Base-by-base conservation (phyloP, 2,888 invertebrate species). In the Cosmopolites sordidus region DNA sequence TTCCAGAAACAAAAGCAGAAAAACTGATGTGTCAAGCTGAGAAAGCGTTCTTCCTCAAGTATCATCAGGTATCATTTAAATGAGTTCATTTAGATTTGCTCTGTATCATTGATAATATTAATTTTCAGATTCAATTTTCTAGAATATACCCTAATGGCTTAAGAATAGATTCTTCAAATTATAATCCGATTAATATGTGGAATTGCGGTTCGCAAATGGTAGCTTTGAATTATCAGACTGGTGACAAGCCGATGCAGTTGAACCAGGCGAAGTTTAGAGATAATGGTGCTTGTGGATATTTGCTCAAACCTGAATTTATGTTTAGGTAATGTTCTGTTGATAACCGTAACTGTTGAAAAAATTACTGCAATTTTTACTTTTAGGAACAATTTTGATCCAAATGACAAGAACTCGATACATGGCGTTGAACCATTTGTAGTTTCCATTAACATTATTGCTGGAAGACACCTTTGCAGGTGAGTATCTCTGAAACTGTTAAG, bases 181-280 rank as follows among this genome's bases (percentile, higher is more conserved):
- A 95, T 73, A 91, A 90, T 76, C 98, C 99, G 0, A 80, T 92
- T 4, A 85, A 89, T 1, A 87, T 96, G 76, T 99, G 98, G 98
- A 95, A 94, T 72, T 83, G 85, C 9, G 98, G 96, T 1, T 92
- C 90, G 42, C 99, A 99, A 75, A 92, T 99, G 94, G 91, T 93
- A 0, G 97, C 98, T 0, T 76, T 99, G 2, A 99, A 99, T 75
- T 99, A 94, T 74, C 99, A 99, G 75, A 98, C 98, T 0, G 81
- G 85, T 56, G 98, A 98, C 71, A 91, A 90, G 68, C 81, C 92
- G 9, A 98, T 99, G 96, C 97, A 99, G 74, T 70, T 97, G 8
- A 98, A 99, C 74, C 87, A 89, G 69, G 94, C 92, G 0, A 89
- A 89, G 70, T 99, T 99, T 70, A 78, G 87, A 18, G 87, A 91